phyloP scores from a whole-genome alignment of 2,113 vertebrate genomes.

The Antennarius striatus region DNA sequence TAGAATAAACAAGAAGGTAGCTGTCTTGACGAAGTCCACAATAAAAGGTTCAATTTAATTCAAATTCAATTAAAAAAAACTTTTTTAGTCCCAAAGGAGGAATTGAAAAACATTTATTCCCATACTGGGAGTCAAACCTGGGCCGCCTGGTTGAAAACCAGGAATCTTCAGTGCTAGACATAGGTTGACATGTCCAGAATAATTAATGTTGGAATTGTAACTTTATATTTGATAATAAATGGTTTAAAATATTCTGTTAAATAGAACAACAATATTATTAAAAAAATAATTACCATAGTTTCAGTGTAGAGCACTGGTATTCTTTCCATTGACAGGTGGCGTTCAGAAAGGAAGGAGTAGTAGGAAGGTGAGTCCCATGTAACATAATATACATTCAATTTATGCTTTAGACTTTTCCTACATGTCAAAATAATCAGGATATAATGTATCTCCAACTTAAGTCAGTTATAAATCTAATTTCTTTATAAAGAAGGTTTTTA shows the following conservation, averaged over 20 bases:
- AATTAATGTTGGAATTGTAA: neutral
- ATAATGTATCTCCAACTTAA: constrained; percentile 13
- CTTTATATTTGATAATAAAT: neutral
- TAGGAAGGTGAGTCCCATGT: neutral
- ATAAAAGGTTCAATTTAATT: too few species aligned
- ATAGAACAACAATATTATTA: too few species aligned
- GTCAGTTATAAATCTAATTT: neutral
- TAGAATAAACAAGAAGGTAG: neutral
- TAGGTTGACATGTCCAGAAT: neutral
- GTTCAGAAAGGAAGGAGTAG: neutral
- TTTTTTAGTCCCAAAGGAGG: too few species aligned
- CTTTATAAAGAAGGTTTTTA: too few species aligned
- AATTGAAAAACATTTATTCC: too few species aligned
- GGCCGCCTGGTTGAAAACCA: too few species aligned
- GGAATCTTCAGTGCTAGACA: too few species aligned
- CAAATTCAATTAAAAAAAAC: too few species aligned
- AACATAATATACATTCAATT: neutral
- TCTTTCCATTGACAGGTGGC: neutral
- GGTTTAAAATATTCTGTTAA: too few species aligned
- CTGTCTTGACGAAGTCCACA: neutral
- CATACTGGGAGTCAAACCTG: too few species aligned
- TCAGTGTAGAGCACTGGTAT: neutral
- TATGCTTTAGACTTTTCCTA: neutral
- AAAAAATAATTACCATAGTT: neutral
- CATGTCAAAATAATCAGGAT: constrained; percentile 21